Evolutionary conservation across 64 coral and sea anemone genomes (phyloP).

Genomic region (Montipora efflorescens): DNA sequence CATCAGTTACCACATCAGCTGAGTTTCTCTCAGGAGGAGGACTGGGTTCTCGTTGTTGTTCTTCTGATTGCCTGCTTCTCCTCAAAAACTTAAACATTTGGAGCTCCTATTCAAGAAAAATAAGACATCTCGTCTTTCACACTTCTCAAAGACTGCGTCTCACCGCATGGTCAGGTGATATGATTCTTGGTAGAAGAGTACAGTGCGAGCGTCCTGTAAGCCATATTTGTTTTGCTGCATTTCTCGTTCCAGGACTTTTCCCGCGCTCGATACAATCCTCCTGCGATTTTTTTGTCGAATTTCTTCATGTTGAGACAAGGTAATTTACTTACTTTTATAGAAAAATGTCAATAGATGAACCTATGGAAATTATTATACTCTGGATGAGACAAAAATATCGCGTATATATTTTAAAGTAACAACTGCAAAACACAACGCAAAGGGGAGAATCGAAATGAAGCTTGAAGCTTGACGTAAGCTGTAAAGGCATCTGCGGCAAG

Average conservation of each 20-base stretch:
- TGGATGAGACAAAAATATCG: too few species aligned
- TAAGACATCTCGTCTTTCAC: neutral
- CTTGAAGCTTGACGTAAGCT: too few species aligned
- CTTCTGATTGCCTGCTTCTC: slow-evolving; percentile 6
- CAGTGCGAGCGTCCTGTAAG: neutral
- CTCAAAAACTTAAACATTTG: slow-evolving; percentile 63
- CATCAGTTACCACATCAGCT: neutral
- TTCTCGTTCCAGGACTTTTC: neutral
- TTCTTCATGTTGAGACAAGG: slow-evolving; percentile 15
- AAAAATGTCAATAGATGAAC: too few species aligned
- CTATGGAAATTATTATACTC: too few species aligned
- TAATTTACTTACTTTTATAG: neutral
- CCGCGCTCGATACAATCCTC: neutral
- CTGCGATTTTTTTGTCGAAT: neutral
- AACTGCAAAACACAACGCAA: too few species aligned
- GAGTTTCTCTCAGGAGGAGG: neutral
- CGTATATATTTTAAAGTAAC: too few species aligned
- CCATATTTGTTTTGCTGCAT: slow-evolving; percentile 9
- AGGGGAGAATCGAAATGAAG: too few species aligned
- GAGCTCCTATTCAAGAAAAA: neutral
- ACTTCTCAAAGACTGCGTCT: neutral
- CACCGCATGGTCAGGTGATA: neutral
- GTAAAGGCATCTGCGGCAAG: too few species aligned
- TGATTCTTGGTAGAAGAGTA: too few species aligned
- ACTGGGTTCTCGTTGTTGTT: neutral